These are phyloP conservation scores for Vulpes lagopus DNA, from an alignment of 2,113 vertebrate species.

Conservation along the genomic window DNA sequence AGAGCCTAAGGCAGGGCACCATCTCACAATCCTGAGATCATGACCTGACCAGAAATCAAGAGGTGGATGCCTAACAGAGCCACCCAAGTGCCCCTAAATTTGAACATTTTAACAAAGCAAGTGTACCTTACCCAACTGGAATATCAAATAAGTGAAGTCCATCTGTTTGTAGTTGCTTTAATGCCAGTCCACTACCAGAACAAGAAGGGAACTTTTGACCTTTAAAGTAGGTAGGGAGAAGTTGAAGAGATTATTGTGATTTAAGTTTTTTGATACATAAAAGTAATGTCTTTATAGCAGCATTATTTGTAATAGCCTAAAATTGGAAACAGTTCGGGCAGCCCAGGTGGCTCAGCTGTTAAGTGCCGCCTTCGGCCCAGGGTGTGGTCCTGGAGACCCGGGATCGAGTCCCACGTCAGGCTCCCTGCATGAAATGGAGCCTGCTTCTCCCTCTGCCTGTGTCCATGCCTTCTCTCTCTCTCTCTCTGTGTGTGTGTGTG, in stretches of 20 bases:
- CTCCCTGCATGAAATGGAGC: no score
- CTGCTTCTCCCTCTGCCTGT: no score
- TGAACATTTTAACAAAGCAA: neutral
- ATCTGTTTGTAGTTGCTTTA: neutral
- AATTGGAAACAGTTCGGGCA: neutral
- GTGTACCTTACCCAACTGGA: neutral
- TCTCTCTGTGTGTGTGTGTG: no score
- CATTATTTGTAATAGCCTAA: neutral
- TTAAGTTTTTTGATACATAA: neutral
- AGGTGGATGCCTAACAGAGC: neutral
- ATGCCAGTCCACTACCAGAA: neutral
- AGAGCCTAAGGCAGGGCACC: neutral
- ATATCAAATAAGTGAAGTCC: neutral
- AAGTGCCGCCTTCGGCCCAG: no score
- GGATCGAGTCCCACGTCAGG: no score
- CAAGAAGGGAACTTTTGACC: neutral
- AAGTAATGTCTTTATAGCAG: neutral
- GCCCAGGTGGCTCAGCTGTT: no score
- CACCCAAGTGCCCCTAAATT: neutral
- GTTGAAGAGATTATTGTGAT: slow-evolving; percentile 17
- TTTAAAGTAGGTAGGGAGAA: neutral
- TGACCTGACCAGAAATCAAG: neutral
- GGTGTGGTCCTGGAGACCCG: no score
- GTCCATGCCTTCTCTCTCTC: no score
- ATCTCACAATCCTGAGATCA: neutral